Evolutionary conservation across 2,888 invertebrate genomes (phyloP), one percentile per base, ranked within the genome.

Genomic region (Platycheirus albimanus): DNA sequence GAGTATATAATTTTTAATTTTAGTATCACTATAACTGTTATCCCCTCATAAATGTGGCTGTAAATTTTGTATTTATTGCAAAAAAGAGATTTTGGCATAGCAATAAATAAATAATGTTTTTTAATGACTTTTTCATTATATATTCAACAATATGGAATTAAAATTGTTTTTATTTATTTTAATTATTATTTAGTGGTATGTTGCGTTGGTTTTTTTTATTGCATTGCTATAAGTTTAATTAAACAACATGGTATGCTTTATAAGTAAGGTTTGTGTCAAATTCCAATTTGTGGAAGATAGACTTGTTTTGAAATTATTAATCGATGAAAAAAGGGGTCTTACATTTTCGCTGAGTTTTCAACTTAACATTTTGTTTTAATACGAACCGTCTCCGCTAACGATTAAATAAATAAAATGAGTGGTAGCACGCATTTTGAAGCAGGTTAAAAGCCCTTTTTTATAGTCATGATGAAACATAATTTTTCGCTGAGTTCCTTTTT

Each of bases 1-100:
- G 28, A 43, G 41, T 20, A 58, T n/a, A n/a, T 45, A 24, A 45
- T 61, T 67, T 56, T 45, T 38, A 43, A 43, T 67, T 69, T 52
- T 43, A 30, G 45, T 30, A 36, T 19, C 43, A 43, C n/a, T n/a
- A n/a, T n/a, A n/a, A n/a, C n/a, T n/a, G 13, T 56, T 43, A 56
- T 20, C 20, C 20, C 28, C 7, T 11, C 51, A 43, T 38, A 54
- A 41, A 10, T 51, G 54, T 69, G 15, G 24, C 11, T 56, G 38
- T 41, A 10, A 41, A 24, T 8, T 41, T 58, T 15, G 6, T 28
- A 58, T 58, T 58, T 58, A 58, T 58, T 58, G 41, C 41, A 41
- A 28, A 6, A 58, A 28, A 28, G 7, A 30, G 61, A 61, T 45
- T 61, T 61, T 5, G 30, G 30, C n/a, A 24, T 1, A 30, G 43